phyloP scores from a whole-genome alignment of 1,140 invertebrate species.

The Conus betulinus region DNA sequence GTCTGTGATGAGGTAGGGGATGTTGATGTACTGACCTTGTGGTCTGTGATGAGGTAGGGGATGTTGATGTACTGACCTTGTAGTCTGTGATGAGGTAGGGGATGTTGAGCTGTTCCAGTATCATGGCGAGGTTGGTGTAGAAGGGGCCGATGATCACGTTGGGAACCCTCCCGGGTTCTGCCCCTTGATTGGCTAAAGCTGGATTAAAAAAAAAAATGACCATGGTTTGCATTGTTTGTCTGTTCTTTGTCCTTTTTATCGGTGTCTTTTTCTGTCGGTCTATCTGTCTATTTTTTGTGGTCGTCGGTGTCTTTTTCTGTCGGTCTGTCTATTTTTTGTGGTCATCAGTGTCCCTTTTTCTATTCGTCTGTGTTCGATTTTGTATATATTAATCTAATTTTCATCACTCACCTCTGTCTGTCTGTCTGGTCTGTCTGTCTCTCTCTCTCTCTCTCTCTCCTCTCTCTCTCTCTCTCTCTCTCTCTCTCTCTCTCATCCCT shows the following conservation, averaged over 20 bases:
- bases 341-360: too few species aligned
- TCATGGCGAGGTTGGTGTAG: slow-evolving; percentile 70
- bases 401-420: too few species aligned
- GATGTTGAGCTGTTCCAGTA: slow-evolving; percentile 58
- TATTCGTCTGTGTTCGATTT: too few species aligned
- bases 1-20: background rate
- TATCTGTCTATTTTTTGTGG: too few species aligned
- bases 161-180: slow-evolving; percentile 39
- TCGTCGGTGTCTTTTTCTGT: too few species aligned
- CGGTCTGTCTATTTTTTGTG: too few species aligned
- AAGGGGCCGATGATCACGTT: slow-evolving; percentile 68
- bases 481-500: too few species aligned
- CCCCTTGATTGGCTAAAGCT: slow-evolving; percentile 53
- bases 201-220: background rate
- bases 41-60: background rate
- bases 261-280: background rate
- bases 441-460: too few species aligned
- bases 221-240: background rate
- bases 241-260: background rate
- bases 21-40: background rate
- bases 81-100: slow-evolving; percentile 70
- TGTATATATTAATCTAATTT: too few species aligned
- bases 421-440: too few species aligned
- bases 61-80: slow-evolving; percentile 39
- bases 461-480: too few species aligned